These are phyloP conservation scores for Scomber japonicus DNA, from an alignment of 2,113 vertebrate genomes.

Conservation along the genomic window DNA sequence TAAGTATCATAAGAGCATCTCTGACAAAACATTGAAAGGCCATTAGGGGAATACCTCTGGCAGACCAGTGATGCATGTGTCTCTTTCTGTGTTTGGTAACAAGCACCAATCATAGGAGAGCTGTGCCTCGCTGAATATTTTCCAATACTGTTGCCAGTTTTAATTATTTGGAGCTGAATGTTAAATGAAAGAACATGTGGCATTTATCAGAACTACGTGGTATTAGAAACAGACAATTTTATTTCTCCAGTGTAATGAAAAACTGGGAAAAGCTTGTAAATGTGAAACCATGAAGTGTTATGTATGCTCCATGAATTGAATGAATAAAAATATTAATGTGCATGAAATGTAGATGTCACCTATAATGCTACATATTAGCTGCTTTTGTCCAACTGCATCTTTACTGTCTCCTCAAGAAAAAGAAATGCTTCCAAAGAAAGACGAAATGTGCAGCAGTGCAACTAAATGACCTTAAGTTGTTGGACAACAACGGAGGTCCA, in stretches of 20 bases:
- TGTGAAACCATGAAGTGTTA: too few species aligned
- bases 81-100: slow-evolving; percentile 10
- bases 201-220: too few species aligned
- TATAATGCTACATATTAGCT: too few species aligned
- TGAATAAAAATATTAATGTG: background rate
- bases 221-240: too few species aligned
- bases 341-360: background rate
- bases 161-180: background rate
- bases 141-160: background rate
- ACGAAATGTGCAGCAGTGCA: too few species aligned
- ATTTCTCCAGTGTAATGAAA: too few species aligned
- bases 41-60: slow-evolving; percentile 4
- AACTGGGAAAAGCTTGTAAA: too few species aligned
- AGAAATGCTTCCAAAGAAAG: background rate
- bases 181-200: background rate
- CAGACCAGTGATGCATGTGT: slow-evolving; percentile 21
- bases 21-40: slow-evolving; percentile 14
- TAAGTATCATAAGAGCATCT: slow-evolving; percentile 7
- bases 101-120: slow-evolving; percentile 1
- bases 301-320: too few species aligned
- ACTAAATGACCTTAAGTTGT: too few species aligned
- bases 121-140: background rate
- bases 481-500: too few species aligned
- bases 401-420: background rate
- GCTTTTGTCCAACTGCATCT: too few species aligned